Evolutionary conservation across 2,113 vertebrate genomes (phyloP).

Genomic region (Ptilonorhynchus violaceus): DNA sequence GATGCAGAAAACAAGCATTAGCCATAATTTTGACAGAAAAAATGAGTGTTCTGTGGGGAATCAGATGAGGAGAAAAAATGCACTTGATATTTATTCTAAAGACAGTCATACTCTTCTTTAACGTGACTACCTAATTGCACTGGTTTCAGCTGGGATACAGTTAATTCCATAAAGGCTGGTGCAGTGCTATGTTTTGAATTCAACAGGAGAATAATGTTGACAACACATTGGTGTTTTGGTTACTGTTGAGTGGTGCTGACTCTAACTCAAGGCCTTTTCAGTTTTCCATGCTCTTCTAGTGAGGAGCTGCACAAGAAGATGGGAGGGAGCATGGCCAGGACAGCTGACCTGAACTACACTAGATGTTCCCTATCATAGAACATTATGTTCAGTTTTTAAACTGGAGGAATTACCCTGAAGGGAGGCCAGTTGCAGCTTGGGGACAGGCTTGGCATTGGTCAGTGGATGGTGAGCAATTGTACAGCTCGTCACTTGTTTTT

Average conservation of each 20-base stretch:
- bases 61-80: background rate
- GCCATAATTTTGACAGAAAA: background rate
- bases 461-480: background rate
- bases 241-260: background rate
- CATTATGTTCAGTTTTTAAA: background rate
- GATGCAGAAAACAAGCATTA: background rate
- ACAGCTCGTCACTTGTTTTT: background rate
- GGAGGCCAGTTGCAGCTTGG: background rate
- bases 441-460: background rate
- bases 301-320: background rate
- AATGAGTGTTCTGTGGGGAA: background rate
- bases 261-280: background rate
- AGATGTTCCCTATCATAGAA: background rate
- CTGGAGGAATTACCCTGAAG: background rate
- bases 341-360: background rate
- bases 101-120: background rate
- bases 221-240: background rate
- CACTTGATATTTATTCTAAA: background rate
- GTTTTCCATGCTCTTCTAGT: background rate
- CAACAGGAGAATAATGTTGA: background rate
- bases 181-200: background rate
- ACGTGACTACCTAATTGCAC: background rate
- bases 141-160: background rate
- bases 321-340: background rate
- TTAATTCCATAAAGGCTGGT: background rate